Evolutionary conservation across 2,797 vertebrate genomes (phyloP), one percentile per base, ranked within the genome.

Genomic region (Platyrinchus mystaceus): DNA sequence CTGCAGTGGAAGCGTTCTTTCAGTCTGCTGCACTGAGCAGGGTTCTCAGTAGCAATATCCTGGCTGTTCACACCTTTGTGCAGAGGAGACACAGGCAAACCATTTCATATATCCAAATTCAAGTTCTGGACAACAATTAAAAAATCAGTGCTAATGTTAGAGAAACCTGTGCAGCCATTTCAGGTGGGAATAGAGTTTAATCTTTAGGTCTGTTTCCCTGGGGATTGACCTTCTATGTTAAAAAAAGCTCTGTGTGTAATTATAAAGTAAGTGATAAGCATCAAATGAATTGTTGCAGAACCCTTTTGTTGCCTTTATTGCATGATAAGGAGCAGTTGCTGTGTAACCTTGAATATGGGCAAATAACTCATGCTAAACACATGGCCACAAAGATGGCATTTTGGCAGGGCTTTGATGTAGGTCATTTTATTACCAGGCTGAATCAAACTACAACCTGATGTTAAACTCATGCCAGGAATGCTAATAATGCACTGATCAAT

Each of bases 341-440:
- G 7, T 68, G 46, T 95, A 96, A 97, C 97, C 95, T 97, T 98
- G 97, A 96, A 59, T 32, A 24, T 26, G 66, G 94, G 89, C 85
- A 92, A 94, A 90, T 96, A 93, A 79, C 49, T 95, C 91, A 86
- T 86, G 96, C 95, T 96, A 80, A 95, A 93, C 23, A 6, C 95
- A 79, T 96, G 83, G 89, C 89, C 94, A 85, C 83, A 60, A 92
- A 97, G 96, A 92, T 96, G 97, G 97, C 92, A 92, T 95, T 96
- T 93, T 96, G 96, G 95, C 95, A 96, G 93, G 67, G 70, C 94
- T 91, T 97, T 94, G 94, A 96, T 97, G 95, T 97, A 97, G 97
- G 97, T 97, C 96, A 95, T 96, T 97, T 97, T 97, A 96, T 97
- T 97, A 97, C 95, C 88, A 96, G 95, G 93, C 93, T 87, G 95